Conservation (phyloP, 1,140 invertebrate species). For the Ips typographus region DNA sequence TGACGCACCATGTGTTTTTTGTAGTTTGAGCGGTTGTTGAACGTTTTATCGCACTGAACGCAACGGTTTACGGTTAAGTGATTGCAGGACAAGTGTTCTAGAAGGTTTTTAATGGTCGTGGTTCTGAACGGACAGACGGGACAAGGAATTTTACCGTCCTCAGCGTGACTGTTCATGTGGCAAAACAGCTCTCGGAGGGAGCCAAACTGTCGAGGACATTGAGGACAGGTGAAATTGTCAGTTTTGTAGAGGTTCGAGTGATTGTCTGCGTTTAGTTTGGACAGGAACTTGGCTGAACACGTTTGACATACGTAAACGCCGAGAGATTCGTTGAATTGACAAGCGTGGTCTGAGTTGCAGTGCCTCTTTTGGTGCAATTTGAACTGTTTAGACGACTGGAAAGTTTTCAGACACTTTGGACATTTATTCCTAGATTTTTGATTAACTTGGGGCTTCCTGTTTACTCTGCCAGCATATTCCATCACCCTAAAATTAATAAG, state of each 20-base stretch:
- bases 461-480: too few species aligned
- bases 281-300: conserved; percentile 31
- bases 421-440: conserved; percentile 5
- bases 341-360: conserved; percentile 22
- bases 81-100: conserved; percentile 35
- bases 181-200: conserved; percentile 31
- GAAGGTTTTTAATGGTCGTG: conserved; percentile 24
- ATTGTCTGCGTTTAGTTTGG: conserved; percentile 32
- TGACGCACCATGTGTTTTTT: conserved; percentile 57
- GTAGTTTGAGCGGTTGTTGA: conserved; percentile 51
- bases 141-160: conserved; percentile 30
- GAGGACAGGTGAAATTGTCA: conserved; percentile 30
- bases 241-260: conserved; percentile 45
- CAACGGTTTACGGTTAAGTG: conserved; percentile 47
- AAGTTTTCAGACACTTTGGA: conserved; percentile 19
- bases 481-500: too few species aligned
- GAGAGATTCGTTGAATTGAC: conserved; percentile 29
- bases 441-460: too few species aligned
- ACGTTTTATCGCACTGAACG: conserved; percentile 50
- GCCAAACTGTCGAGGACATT: conserved; percentile 32
- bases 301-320: conserved; percentile 37
- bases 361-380: conserved; percentile 31
- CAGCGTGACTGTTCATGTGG: conserved; percentile 34
- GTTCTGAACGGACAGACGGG: conserved; percentile 39
- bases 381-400: conserved; percentile 23